phyloP scores from a whole-genome alignment of 2,888 invertebrate species.

The Protodeltote pygarga region DNA sequence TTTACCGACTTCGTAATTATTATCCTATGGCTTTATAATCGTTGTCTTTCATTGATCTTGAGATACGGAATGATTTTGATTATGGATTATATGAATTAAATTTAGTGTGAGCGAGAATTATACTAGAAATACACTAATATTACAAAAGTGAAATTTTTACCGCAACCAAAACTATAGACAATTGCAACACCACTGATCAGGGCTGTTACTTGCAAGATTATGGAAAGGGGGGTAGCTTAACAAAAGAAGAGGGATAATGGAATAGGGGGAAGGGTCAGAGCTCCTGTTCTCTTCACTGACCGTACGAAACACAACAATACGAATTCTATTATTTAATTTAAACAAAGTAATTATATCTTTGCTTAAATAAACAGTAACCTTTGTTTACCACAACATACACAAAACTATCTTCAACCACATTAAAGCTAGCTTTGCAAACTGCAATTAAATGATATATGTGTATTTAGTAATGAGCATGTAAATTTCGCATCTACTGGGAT shows the following conservation, averaged over 20 bases:
- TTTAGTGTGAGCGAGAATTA: neutral
- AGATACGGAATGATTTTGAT: neutral
- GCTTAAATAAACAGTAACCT: no score
- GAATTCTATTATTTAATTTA: no score
- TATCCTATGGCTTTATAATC: slow-evolving; percentile 40
- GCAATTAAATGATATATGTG: slow-evolving; percentile 31
- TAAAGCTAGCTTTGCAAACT: slow-evolving; percentile 1
- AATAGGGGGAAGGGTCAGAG: no score
- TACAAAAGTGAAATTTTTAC: no score
- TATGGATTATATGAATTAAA: neutral
- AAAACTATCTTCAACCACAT: neutral
- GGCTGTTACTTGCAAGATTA: no score
- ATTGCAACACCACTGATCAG: no score
- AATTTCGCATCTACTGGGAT: slow-evolving; percentile 36
- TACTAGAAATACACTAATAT: neutral
- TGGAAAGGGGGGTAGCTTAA: no score
- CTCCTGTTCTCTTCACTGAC: no score
- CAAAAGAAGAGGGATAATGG: no score
- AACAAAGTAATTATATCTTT: no score
- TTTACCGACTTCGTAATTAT: slow-evolving; percentile 54
- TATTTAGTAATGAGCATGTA: slow-evolving; percentile 27
- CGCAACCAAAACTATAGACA: neutral
- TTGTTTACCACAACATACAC: neutral
- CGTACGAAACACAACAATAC: no score
- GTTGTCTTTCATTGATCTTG: slow-evolving; percentile 26